Conservation (phyloP, 2,888 invertebrate genomes). For the Xylota sylvarum region DNA sequence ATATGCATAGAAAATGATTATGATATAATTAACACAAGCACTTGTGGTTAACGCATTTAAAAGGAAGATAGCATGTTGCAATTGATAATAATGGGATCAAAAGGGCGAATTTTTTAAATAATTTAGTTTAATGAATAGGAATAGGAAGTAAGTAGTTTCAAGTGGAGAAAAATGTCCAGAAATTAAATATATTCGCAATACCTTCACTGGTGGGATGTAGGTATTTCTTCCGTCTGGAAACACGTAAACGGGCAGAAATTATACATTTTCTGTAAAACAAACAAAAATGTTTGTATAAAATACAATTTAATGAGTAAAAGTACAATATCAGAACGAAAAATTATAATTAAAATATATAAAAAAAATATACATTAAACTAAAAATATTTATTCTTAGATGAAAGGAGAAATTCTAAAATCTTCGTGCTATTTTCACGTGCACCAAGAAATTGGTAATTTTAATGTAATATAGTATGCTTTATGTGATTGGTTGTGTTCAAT, state of each 20-base stretch:
- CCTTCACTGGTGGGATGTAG: constrained; percentile 79
- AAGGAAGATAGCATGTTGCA: constrained; percentile 74
- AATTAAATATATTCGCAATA: constrained; percentile 78
- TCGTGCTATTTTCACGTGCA: constrained; percentile 28
- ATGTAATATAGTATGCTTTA: background rate
- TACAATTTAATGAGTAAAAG: constrained; percentile 67
- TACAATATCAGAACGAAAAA: constrained; percentile 48
- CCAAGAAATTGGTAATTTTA: constrained; percentile 9
- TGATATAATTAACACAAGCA: constrained; percentile 72
- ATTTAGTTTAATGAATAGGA: constrained; percentile 65
- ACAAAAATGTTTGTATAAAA: constrained; percentile 77
- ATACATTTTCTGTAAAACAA: constrained; percentile 82
- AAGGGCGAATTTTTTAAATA: constrained; percentile 54
- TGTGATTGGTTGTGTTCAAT: background rate
- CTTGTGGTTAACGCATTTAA: constrained; percentile 73
- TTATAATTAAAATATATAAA: constrained; percentile 14
- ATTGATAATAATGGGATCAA: constrained; percentile 71
- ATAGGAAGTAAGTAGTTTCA: constrained; percentile 75
- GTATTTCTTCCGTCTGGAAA: constrained; percentile 79
- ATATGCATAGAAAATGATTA: constrained; percentile 69
- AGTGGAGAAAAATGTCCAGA: constrained; percentile 77
- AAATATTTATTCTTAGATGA: background rate
- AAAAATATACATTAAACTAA: constrained; percentile 12
- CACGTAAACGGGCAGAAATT: constrained; percentile 78
- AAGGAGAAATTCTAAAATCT: constrained; percentile 15